Percentiles rank a stretch among this genome's conserved stretches.
These are phyloP conservation scores for Numenius arquata DNA, from an alignment of 2,113 vertebrate genomes.

Conservation along the genomic window DNA sequence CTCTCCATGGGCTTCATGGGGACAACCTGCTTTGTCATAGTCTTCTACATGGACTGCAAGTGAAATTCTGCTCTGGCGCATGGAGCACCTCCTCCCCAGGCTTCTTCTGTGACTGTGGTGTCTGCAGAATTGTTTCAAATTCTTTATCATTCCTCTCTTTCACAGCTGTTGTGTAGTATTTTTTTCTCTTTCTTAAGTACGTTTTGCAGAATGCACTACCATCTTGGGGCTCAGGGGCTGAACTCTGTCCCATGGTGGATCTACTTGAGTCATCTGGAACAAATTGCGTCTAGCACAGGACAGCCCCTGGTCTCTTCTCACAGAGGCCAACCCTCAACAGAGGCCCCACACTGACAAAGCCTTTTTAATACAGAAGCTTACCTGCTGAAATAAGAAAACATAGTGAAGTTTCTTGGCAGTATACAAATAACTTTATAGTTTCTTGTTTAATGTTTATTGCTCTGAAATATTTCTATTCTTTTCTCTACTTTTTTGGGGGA, in stretches of 20 bases:
- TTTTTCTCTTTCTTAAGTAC: not conserved
- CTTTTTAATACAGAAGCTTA: not conserved
- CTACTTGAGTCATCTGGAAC: not conserved
- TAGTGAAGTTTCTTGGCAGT: not conserved
- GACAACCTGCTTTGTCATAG: fast-evolving
- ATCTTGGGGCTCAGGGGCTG: not conserved
- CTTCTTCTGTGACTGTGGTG: fast-evolving
- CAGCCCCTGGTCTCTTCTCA: not conserved
- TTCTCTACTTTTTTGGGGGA: not conserved
- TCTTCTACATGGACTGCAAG: not conserved
- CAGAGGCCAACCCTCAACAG: not conserved
- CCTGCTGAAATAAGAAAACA: not conserved
- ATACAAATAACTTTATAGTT: not conserved
- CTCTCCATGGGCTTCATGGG: not conserved
- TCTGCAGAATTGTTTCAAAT: not conserved
- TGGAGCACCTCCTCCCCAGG: not conserved
- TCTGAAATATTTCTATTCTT: not conserved
- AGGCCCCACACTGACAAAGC: not conserved
- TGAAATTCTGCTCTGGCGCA: fast-evolving
- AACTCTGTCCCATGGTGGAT: too few species aligned
- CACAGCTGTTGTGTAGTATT: not conserved
- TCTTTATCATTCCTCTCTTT: not conserved
- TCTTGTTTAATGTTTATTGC: not conserved
- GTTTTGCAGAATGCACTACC: fast-evolving
- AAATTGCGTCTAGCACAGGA: not conserved